Percentiles rank a stretch among this genome's conserved stretches.
Evolutionary conservation across 2,888 invertebrate genomes (phyloP).

Genomic region (Gnatocerus cornutus): DNA sequence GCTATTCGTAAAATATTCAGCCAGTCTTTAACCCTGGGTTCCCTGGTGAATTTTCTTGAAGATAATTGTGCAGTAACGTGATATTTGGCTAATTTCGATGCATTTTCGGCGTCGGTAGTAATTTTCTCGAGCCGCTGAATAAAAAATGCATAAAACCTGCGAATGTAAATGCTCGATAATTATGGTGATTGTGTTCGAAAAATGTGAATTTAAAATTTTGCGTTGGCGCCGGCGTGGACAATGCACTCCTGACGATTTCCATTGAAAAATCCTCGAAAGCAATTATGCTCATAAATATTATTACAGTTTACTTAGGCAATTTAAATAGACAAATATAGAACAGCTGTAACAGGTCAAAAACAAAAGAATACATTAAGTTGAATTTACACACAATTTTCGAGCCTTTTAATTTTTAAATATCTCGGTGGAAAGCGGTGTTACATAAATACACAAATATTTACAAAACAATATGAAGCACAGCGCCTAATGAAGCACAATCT

Average conservation of each 20-base stretch:
- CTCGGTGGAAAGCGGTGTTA: constrained; percentile 39
- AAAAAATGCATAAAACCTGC: neutral
- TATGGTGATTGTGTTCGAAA: constrained; percentile 7
- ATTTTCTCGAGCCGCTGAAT: neutral
- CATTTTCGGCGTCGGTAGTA: neutral
- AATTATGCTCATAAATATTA: constrained; percentile 38
- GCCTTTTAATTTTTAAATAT: constrained; percentile 52
- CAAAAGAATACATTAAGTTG: constrained; percentile 51
- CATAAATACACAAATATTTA: constrained; percentile 43
- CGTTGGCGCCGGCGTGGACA: constrained; percentile 35
- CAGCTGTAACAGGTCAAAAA: constrained; percentile 47
- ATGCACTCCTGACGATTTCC: constrained; percentile 22
- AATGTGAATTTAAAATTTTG: constrained; percentile 33
- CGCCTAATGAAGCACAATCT: constrained; percentile 37
- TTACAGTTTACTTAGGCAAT: constrained; percentile 30
- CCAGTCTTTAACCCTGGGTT: too few species aligned
- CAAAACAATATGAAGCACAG: constrained; percentile 37
- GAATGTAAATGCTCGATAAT: neutral
- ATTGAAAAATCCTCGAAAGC: constrained; percentile 15
- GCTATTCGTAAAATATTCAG: neutral
- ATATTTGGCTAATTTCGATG: neutral
- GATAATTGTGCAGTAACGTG: too few species aligned
- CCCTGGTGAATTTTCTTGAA: too few species aligned
- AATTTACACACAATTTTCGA: constrained; percentile 51
- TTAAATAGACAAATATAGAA: constrained; percentile 41